These are phyloP conservation scores for Lamprologus sp. DNA, from an alignment of 2,113 vertebrate species.

Conservation along the genomic window DNA sequence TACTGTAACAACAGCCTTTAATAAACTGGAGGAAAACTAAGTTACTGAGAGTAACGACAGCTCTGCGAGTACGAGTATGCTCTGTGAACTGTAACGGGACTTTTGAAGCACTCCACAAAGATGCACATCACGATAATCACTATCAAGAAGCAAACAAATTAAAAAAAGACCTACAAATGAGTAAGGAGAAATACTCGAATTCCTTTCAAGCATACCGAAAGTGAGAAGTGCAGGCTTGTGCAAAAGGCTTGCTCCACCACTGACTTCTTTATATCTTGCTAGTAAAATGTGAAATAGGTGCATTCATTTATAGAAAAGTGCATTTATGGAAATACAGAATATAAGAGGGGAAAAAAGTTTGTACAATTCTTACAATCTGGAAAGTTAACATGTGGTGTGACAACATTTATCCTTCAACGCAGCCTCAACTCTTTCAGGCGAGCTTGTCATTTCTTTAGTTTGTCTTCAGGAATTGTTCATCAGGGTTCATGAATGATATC, in stretches of 20 bases:
- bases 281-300: not conserved
- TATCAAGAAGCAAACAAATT: not conserved
- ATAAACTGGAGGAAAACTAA: not conserved
- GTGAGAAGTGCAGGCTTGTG: not conserved
- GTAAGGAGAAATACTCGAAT: not conserved
- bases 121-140: not conserved
- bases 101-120: not conserved
- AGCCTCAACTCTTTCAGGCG: not conserved
- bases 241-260: accelerated
- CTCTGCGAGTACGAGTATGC: not conserved
- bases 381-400: not conserved
- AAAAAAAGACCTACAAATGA: not conserved
- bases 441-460: not conserved
- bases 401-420: not conserved
- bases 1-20: constrained; percentile 8
- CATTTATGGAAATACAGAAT: not conserved
- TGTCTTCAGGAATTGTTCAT: not conserved
- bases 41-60: not conserved
- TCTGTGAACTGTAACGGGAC: not conserved
- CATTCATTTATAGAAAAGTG: not conserved
- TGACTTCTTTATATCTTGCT: not conserved
- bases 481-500: not conserved
- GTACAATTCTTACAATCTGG: not conserved
- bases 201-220: not conserved
- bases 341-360: accelerated